These are phyloP conservation scores for Hydrozoanthus tunicans DNA, from an alignment of 64 coral and sea anemone species.

Conservation along the genomic window DNA sequence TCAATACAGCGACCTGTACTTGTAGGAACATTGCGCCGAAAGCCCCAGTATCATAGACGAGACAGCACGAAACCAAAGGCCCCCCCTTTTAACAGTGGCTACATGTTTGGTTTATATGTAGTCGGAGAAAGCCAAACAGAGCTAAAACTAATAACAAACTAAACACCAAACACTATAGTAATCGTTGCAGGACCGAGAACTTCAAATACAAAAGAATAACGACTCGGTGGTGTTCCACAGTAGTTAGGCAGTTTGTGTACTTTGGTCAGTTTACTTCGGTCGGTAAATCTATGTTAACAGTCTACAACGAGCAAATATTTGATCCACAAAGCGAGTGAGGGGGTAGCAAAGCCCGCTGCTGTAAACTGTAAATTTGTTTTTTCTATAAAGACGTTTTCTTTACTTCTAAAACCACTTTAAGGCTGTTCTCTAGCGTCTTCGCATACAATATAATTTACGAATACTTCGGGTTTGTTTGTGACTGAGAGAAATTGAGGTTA, in stretches of 20 bases:
- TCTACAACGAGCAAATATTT: slow-evolving; percentile 95
- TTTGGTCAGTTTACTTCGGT: slow-evolving; percentile 39
- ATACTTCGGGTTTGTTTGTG: slow-evolving; percentile 24
- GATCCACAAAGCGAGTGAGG: slow-evolving; percentile 81
- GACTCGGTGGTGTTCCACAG: slow-evolving; percentile 22
- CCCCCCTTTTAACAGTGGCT: neutral
- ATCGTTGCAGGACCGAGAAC: slow-evolving; percentile 31
- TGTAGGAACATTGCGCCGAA: no score
- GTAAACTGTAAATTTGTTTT: slow-evolving; percentile 77
- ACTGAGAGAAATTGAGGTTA: neutral
- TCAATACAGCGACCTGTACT: no score
- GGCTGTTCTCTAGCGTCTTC: no score
- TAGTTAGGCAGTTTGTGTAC: slow-evolving; percentile 58
- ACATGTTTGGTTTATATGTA: neutral
- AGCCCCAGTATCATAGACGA: neutral
- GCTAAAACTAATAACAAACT: slow-evolving; percentile 32
- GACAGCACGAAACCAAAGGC: neutral
- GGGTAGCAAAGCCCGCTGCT: slow-evolving; percentile 41
- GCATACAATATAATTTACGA: slow-evolving; percentile 33
- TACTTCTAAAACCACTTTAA: slow-evolving; percentile 17
- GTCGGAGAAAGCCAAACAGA: neutral
- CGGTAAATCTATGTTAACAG: slow-evolving; percentile 78
- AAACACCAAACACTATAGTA: slow-evolving; percentile 33
- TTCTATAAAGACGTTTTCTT: slow-evolving; percentile 46
- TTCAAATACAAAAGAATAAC: slow-evolving; percentile 42